These are phyloP conservation scores for Balanococcus diminutus DNA, from an alignment of 2,888 invertebrate species.

Conservation along the genomic window DNA sequence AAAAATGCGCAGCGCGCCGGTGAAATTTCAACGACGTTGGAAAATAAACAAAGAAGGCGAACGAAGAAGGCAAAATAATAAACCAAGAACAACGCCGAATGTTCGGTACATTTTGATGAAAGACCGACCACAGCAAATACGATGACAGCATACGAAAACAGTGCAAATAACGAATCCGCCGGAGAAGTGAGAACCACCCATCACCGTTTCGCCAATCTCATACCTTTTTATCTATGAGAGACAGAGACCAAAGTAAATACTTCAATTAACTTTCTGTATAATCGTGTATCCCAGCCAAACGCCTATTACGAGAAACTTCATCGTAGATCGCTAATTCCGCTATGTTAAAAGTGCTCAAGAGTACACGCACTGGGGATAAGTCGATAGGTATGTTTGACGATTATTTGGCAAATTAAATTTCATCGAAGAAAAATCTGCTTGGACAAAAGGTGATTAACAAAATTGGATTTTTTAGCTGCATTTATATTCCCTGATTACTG, in stretches of 20 bases:
- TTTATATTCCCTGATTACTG: too few species aligned
- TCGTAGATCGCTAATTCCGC: neutral
- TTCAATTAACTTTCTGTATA: neutral
- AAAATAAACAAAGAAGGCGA: constrained; percentile 17
- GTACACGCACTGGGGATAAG: too few species aligned
- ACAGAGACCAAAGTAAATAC: constrained; percentile 4
- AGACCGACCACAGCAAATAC: constrained; percentile 2
- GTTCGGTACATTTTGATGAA: constrained; percentile 14
- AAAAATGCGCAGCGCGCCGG: neutral
- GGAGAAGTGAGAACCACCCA: neutral
- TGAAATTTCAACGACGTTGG: constrained; percentile 1
- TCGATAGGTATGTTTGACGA: too few species aligned
- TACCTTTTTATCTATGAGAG: neutral
- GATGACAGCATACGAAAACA: constrained; percentile 17
- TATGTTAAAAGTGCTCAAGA: too few species aligned
- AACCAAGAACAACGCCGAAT: constrained; percentile 24
- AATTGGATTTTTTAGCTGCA: too few species aligned
- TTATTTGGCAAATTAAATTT: too few species aligned
- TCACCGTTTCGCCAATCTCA: neutral
- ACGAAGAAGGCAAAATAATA: constrained; percentile 19
- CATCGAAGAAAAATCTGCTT: too few species aligned
- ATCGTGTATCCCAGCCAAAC: neutral
- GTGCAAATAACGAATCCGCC: neutral
- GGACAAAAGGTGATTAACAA: too few species aligned
- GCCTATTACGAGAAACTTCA: neutral